phyloP scores from a whole-genome alignment of 2,888 invertebrate species.

The Stegophylla sp. region DNA sequence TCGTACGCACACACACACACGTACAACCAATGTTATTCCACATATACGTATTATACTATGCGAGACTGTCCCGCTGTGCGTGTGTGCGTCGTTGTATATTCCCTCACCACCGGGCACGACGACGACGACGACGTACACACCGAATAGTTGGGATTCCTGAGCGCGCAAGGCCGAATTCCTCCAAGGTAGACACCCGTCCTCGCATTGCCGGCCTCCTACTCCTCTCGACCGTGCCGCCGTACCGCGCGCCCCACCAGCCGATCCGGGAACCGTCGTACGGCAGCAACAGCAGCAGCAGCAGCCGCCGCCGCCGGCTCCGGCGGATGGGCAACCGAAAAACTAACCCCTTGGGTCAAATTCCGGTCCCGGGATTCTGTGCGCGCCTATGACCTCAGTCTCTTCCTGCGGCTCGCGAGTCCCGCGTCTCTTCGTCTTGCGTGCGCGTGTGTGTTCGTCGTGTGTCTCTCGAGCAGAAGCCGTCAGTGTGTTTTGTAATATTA shows the following conservation, averaged over 20 bases:
- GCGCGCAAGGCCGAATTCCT: conserved; percentile 60
- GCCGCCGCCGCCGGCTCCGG: conserved; percentile 40
- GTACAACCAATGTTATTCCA: too few species aligned
- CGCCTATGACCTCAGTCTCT: conserved; percentile 55
- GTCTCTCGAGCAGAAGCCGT: too few species aligned
- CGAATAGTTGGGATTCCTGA: conserved; percentile 60
- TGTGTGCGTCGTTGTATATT: neutral
- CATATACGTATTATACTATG: neutral
- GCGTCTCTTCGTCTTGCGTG: conserved; percentile 15
- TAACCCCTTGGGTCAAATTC: conserved; percentile 59
- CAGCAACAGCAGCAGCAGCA: neutral
- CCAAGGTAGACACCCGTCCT: conserved; percentile 59
- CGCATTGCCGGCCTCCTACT: conserved; percentile 45
- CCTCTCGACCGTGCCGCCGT: neutral
- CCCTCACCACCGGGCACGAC: neutral
- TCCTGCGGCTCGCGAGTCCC: conserved; percentile 55
- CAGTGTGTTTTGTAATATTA: too few species aligned
- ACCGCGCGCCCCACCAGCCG: conserved; percentile 14
- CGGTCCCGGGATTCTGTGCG: conserved; percentile 56
- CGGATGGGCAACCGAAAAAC: conserved; percentile 58
- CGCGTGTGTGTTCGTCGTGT: neutral
- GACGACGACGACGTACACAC: conserved; percentile 18
- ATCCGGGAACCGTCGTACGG: neutral
- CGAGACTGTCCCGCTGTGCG: neutral
- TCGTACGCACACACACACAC: neutral